Percentiles rank a stretch among this genome's conserved stretches.
These are phyloP conservation scores for Amphipyra berbera DNA, from an alignment of 2,888 invertebrate species.

Conservation along the genomic window DNA sequence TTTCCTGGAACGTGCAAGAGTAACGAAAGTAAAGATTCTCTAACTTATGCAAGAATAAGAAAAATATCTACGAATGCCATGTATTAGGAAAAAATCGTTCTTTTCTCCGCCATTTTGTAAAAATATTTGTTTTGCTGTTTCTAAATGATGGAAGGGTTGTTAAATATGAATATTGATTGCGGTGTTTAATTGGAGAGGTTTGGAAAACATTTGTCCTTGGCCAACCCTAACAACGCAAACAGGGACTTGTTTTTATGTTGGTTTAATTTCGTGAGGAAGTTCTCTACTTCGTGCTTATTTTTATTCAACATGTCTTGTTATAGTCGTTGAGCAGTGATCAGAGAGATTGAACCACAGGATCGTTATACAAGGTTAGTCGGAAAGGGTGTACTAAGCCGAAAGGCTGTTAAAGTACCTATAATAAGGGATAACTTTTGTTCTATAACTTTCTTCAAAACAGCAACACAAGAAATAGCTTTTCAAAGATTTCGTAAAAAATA, in stretches of 20 bases:
- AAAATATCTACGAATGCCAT: too few relatives aligned
- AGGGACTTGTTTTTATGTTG: constrained; percentile 2
- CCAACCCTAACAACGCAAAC: constrained; percentile 14
- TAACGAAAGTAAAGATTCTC: neutral
- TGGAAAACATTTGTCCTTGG: constrained; percentile 31
- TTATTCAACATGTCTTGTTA: neutral
- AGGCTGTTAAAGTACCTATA: too few relatives aligned
- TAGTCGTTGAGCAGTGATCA: neutral
- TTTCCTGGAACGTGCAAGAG: constrained; percentile 1
- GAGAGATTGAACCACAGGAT: neutral
- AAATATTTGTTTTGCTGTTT: too few relatives aligned
- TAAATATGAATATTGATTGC: constrained; percentile 30
- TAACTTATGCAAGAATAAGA: neutral
- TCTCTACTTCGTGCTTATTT: neutral
- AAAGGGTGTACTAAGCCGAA: too few relatives aligned
- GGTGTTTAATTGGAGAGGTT: constrained; percentile 29
- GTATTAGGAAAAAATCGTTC: too few relatives aligned
- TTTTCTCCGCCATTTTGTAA: too few relatives aligned
- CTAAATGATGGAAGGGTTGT: constrained; percentile 34
- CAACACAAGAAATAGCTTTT: too few relatives aligned
- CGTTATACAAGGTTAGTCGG: too few relatives aligned
- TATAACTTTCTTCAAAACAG: too few relatives aligned
- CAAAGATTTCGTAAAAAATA: too few relatives aligned
- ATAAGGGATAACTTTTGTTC: too few relatives aligned
- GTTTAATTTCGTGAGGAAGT: constrained; percentile 13